Base-by-base conservation (phyloP, 2,888 invertebrate genomes). In the Epistrophe eligans region DNA sequence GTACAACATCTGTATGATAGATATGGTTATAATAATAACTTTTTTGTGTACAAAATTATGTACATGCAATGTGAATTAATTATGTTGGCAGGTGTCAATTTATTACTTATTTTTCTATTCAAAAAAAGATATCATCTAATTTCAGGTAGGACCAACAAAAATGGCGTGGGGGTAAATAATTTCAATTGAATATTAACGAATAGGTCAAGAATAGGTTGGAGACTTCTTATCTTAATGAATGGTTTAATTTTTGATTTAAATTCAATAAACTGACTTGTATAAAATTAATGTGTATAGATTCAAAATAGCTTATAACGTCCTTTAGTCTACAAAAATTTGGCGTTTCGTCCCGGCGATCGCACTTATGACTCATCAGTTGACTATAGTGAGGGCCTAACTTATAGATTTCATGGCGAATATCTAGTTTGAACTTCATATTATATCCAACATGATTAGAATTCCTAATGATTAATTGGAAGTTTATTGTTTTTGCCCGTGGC, bases 11-110 rank as follows among this genome's bases (percentile, higher is more conserved):
- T 19, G 24, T 8, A 8, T 2, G 15, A 24, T 4, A 8, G 24
- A 8, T n/a, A 24, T 15, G 19, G 19, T 62, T 24, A 15, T 43
- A 35, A 62, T 43, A 62, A 62, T 62, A 43, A 62, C 40, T 8
- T 43, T 60, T 40, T 60, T 60, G 17, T 60, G 17, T 3, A 19
- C 11, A n/a, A 43, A 17, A 62, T 43, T 15, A n/a, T n/a, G n/a
- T n/a, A 62, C 24, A 62, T 43, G 15, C 24, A 43, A 43, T 62
- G 40, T 40, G 24, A 43, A 43, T 15, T 10, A 62, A 38, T 62
- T 62, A 43, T 62, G 43, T 15, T 28, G 62, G 62, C 43, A 62
- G 62, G 62, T 62, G 62, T 24, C 62, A 62, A 62, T 43, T 62
- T 24, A 62, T 62, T 43, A 62, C 15, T 43, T 43, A 35, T 24